Evolutionary conservation across 2,888 invertebrate species (phyloP).

Genomic region (Ceriagrion tenellum): DNA sequence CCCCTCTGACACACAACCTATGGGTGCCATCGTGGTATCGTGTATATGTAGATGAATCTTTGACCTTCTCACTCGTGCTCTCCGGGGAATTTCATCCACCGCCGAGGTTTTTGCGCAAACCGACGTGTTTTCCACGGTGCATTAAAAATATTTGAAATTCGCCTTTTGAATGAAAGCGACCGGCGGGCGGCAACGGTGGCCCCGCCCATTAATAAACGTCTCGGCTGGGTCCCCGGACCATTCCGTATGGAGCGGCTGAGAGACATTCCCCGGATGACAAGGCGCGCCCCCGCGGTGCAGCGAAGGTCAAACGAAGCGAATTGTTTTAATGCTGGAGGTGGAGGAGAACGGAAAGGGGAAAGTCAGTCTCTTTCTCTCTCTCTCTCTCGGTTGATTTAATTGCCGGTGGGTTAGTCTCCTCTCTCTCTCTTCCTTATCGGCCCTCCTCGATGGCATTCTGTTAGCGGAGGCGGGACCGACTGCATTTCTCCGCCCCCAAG

Average conservation of each 20-base stretch:
- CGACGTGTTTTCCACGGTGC: neutral
- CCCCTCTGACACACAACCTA: too few relatives aligned
- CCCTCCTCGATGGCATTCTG: neutral
- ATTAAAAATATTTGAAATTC: neutral
- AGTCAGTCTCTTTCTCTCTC: neutral
- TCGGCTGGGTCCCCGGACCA: neutral
- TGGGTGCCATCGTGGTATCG: too few relatives aligned
- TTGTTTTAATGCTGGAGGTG: neutral
- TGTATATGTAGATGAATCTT: neutral
- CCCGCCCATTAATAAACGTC: slow-evolving; percentile 24
- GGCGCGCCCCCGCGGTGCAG: neutral
- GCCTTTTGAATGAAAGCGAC: neutral
- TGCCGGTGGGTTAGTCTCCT: neutral
- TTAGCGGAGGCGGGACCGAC: neutral
- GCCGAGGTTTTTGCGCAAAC: neutral
- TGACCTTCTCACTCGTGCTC: neutral
- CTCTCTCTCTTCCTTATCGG: neutral
- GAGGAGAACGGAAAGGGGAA: neutral
- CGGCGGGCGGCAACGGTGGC: neutral
- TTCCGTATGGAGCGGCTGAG: neutral
- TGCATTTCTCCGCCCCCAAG: neutral
- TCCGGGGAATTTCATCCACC: neutral
- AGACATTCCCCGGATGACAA: slow-evolving; percentile 5
- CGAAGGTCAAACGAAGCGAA: slow-evolving; percentile 15
- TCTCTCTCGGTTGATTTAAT: neutral